Evolutionary conservation across 2,797 vertebrate species (phyloP).

Genomic region (Acipenser transmontanus): DNA sequence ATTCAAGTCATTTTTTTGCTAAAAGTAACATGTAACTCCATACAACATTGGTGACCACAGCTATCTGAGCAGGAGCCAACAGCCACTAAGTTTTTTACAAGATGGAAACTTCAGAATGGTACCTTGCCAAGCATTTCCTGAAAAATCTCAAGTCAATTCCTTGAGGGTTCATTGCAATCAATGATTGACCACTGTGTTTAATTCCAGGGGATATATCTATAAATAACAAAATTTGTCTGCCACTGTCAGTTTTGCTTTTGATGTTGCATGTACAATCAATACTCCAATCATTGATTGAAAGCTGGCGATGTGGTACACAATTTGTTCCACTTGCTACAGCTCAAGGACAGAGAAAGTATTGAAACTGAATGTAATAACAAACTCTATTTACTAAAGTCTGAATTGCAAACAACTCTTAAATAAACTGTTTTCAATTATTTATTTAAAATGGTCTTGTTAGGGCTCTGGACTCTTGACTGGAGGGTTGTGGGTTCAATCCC

Average conservation of each 20-base stretch:
- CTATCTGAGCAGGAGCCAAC: conserved; percentile 41
- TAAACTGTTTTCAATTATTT: too few species aligned
- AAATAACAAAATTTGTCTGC: conserved; percentile 12
- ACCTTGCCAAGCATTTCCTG: conserved; percentile 38
- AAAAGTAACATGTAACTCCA: background rate
- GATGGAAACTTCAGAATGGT: conserved; percentile 47
- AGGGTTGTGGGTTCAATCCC: too few species aligned
- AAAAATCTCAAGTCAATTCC: conserved; percentile 15
- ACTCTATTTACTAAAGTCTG: conserved; percentile 49
- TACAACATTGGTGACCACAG: conserved; percentile 52
- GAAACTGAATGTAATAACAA: conserved; percentile 42
- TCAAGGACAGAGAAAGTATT: background rate
- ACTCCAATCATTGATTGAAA: conserved; percentile 23
- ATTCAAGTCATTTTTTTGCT: too few species aligned
- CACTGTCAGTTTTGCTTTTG: conserved; percentile 19
- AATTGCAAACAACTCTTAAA: background rate
- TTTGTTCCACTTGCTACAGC: background rate
- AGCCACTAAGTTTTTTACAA: conserved; percentile 19
- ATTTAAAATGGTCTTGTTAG: too few species aligned
- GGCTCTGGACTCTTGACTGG: too few species aligned
- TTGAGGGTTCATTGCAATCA: conserved; percentile 39
- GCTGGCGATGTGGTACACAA: too few species aligned
- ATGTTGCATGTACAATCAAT: conserved; percentile 31
- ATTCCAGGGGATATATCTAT: conserved; percentile 35
- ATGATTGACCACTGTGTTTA: conserved; percentile 25